phyloP scores from a whole-genome alignment of 2,797 vertebrate genomes.

The Galagoides demidoff region DNA sequence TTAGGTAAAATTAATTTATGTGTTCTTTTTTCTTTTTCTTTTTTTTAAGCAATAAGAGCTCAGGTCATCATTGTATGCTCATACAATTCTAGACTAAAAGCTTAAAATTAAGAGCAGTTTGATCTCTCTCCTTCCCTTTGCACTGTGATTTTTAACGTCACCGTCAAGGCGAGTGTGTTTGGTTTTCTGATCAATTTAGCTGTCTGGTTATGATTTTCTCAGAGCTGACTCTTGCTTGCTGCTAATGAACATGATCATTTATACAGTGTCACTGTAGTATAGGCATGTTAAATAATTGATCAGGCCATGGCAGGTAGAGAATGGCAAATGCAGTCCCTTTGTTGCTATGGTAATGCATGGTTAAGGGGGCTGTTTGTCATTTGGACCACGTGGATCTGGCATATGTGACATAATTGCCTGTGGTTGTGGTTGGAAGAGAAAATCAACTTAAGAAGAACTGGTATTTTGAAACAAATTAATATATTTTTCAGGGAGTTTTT shows the following conservation, averaged over 20 bases:
- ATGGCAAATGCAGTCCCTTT: slow-evolving; percentile 78
- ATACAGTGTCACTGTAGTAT: slow-evolving; percentile 82
- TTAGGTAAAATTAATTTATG: slow-evolving; percentile 4
- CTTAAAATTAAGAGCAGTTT: background rate
- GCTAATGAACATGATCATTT: slow-evolving; percentile 86
- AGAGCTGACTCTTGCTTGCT: slow-evolving; percentile 60
- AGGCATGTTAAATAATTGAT: slow-evolving; percentile 87
- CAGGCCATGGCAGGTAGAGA: slow-evolving; percentile 85
- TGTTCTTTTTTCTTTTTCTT: background rate
- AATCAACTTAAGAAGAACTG: slow-evolving; percentile 49
- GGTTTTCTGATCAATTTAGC: slow-evolving; percentile 77
- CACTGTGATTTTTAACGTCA: background rate
- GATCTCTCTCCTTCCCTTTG: background rate
- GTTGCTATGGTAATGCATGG: slow-evolving; percentile 88
- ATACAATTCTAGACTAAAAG: slow-evolving; percentile 4
- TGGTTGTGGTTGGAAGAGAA: slow-evolving; percentile 52
- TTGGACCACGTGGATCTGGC: slow-evolving; percentile 78
- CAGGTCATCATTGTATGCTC: background rate
- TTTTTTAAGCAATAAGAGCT: background rate
- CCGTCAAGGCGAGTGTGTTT: background rate
- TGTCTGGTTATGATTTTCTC: slow-evolving; percentile 80
- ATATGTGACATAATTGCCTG: slow-evolving; percentile 79
- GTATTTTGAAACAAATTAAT: slow-evolving; percentile 65
- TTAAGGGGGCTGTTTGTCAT: slow-evolving; percentile 87
- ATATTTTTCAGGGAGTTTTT: slow-evolving; percentile 42